phyloP scores from a whole-genome alignment of 2,113 vertebrate species.

The Lipophrys pholis region DNA sequence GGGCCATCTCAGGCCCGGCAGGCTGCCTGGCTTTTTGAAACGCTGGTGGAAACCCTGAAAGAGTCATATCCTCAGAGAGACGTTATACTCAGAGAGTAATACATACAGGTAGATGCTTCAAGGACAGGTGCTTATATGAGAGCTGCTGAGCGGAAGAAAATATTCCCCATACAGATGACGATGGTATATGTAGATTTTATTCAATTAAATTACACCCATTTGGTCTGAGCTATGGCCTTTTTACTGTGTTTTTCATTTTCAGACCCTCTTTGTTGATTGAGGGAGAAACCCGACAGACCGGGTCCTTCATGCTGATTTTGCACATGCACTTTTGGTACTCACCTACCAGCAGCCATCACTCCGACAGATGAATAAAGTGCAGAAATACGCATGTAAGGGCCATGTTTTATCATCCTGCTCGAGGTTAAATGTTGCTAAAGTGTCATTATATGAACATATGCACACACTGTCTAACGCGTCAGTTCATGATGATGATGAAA shows the following conservation, averaged over 20 bases:
- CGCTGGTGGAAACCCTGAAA: too few species aligned
- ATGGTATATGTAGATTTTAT: too few species aligned
- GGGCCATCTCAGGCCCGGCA: too few species aligned
- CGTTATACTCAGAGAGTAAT: neutral
- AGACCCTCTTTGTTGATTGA: constrained; percentile 51
- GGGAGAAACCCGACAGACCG: constrained; percentile 21
- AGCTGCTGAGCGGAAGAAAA: too few species aligned
- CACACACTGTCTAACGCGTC: neutral
- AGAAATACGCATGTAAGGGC: constrained; percentile 29
- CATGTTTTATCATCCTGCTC: constrained; percentile 30
- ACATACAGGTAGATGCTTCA: neutral
- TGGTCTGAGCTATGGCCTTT: too few species aligned
- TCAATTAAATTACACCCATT: neutral
- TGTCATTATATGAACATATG: constrained; percentile 23
- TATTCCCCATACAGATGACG: too few species aligned
- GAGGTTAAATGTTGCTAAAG: constrained; percentile 40
- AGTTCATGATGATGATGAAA: constrained; percentile 14
- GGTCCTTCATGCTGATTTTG: constrained; percentile 45
- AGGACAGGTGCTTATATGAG: too few species aligned
- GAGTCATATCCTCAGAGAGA: neutral
- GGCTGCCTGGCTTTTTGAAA: too few species aligned
- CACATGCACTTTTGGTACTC: constrained; percentile 31
- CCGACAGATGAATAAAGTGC: constrained; percentile 21
- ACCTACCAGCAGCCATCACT: constrained; percentile 22
- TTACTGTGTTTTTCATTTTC: constrained; percentile 9